A percentile compares a stretch with the other conserved stretches of the same genome.
Conservation (phyloP, 2,888 invertebrate species). For the Drosophila trichaetosa region DNA sequence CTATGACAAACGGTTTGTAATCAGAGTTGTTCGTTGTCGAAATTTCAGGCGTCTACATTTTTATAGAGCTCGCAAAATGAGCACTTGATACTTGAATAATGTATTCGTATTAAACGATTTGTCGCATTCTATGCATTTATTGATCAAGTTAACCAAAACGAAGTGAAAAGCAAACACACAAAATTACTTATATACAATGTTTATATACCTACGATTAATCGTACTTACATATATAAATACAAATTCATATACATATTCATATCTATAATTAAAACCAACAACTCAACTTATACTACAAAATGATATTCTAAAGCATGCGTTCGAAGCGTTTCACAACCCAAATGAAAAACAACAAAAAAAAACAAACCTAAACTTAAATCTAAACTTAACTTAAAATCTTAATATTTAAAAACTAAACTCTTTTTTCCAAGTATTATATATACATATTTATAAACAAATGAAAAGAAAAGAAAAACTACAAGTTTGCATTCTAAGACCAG, state of each 20-base stretch:
- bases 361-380: constrained; percentile 38
- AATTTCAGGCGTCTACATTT: constrained; percentile 25
- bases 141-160: constrained; percentile 55
- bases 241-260: constrained; percentile 68
- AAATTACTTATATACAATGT: constrained; percentile 67
- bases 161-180: constrained; percentile 24
- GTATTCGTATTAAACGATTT: constrained; percentile 62
- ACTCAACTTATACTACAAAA: constrained; percentile 55
- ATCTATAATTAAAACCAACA: constrained; percentile 39
- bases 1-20: constrained; percentile 12
- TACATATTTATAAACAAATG: constrained; percentile 42
- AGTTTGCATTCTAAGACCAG: constrained; percentile 76
- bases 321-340: constrained; percentile 71
- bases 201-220: constrained; percentile 63
- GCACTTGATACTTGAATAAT: constrained; percentile 35
- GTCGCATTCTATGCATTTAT: constrained; percentile 77
- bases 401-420: constrained; percentile 36
- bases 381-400: constrained; percentile 43
- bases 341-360: constrained; percentile 33
- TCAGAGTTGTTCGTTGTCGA: constrained; percentile 23
- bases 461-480: constrained; percentile 31
- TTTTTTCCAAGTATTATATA: constrained; percentile 76
- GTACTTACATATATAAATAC: constrained; percentile 46
- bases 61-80: constrained; percentile 33
- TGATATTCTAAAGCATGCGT: constrained; percentile 76